Evolutionary conservation across 2,888 invertebrate species (phyloP).

Genomic region (Sinohyriopsis cumingii): DNA sequence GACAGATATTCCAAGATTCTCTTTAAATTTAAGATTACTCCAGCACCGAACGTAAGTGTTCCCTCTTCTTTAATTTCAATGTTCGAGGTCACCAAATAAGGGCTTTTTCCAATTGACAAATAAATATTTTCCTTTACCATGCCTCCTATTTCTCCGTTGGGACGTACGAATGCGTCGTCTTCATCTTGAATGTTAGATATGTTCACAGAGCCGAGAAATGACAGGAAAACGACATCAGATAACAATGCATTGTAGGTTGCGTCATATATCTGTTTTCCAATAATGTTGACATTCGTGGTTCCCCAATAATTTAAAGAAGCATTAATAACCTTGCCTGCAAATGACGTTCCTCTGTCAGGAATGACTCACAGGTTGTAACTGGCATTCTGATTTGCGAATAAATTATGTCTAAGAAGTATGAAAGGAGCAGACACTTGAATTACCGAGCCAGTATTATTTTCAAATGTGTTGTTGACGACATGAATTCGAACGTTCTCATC

Average conservation of each 20-base stretch:
- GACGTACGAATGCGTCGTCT: slow-evolving; percentile 13
- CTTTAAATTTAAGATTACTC: slow-evolving; percentile 22
- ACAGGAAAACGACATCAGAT: slow-evolving; percentile 13
- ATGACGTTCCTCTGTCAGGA: neutral
- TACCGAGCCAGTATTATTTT: slow-evolving; percentile 19
- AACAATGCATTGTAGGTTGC: slow-evolving; percentile 15
- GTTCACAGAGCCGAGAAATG: slow-evolving; percentile 26
- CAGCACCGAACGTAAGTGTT: slow-evolving; percentile 22
- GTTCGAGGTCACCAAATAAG: slow-evolving; percentile 24
- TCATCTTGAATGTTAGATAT: slow-evolving; percentile 15
- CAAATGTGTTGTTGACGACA: slow-evolving; percentile 4
- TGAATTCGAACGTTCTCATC: no score
- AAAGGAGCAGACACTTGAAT: slow-evolving; percentile 6
- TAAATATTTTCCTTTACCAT: slow-evolving; percentile 14
- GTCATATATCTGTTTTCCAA: slow-evolving; percentile 25
- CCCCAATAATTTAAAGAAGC: slow-evolving; percentile 38
- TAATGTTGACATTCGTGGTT: slow-evolving; percentile 12
- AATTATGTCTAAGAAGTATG: slow-evolving; percentile 19
- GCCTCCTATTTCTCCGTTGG: slow-evolving; percentile 26
- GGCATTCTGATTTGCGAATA: slow-evolving; percentile 23
- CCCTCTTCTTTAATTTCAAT: slow-evolving; percentile 19
- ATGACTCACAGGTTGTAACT: slow-evolving; percentile 18
- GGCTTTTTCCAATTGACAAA: slow-evolving; percentile 10
- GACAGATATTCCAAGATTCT: slow-evolving; percentile 11
- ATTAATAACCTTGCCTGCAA: slow-evolving; percentile 9